Evolutionary conservation across 35 echinoderm and acorn worm species (phyloP).

Genomic region (Ophioderma brevispina): DNA sequence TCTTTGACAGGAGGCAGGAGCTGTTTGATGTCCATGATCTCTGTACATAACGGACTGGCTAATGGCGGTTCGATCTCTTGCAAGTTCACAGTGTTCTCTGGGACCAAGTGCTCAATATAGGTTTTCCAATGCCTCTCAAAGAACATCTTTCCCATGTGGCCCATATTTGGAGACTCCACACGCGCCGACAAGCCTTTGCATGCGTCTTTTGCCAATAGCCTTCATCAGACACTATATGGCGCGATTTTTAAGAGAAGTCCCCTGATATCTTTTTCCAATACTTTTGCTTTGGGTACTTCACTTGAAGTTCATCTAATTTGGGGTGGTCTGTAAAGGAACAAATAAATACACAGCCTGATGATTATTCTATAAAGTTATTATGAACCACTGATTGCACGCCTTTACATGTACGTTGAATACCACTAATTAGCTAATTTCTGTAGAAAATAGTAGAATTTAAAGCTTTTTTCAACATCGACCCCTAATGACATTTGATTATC

Average conservation of each 20-base stretch:
- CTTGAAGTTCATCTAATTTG: constrained; percentile 92
- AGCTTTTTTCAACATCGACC: too few relatives aligned
- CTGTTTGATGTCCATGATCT: constrained; percentile 88
- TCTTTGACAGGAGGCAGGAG: constrained; percentile 97
- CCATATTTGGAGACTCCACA: constrained; percentile 94
- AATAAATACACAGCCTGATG: too few relatives aligned
- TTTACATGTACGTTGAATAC: too few relatives aligned
- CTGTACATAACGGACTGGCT: constrained; percentile 80
- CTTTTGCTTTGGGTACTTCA: constrained; percentile 98
- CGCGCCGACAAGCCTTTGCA: constrained; percentile 86
- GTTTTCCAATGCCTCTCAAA: constrained; percentile 94
- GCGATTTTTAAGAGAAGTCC: constrained; percentile 78
- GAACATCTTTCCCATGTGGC: constrained; percentile 96
- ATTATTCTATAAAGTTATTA: too few relatives aligned
- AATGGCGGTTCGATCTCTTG: constrained; percentile 71
- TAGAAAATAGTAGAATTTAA: too few relatives aligned
- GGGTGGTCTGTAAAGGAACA: constrained; percentile 81
- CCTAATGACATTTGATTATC: too few relatives aligned
- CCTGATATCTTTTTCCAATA: constrained; percentile 95
- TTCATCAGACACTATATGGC: constrained; percentile 94
- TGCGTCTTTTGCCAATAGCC: constrained; percentile 90
- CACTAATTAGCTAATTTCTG: too few relatives aligned
- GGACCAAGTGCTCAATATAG: constrained; percentile 97
- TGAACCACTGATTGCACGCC: too few relatives aligned
- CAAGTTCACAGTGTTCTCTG: constrained; percentile 78